phyloP scores from a whole-genome alignment of 2,888 invertebrate species.

The Eilema sororculum region DNA sequence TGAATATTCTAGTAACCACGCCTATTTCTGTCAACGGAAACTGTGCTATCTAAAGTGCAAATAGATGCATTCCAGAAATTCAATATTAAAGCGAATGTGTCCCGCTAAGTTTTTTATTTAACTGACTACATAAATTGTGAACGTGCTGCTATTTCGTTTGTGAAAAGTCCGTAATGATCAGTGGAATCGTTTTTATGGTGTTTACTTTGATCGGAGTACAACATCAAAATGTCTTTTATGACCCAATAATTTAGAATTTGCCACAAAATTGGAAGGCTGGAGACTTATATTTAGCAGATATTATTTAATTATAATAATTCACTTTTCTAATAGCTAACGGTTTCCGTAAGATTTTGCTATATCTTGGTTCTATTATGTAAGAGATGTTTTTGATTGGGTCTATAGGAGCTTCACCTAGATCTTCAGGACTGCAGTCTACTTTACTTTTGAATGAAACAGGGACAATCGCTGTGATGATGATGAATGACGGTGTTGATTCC shows the following conservation, averaged over 20 bases:
- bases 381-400: too few species aligned
- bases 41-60: neutral
- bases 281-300: neutral
- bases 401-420: too few species aligned
- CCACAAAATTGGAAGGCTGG: conserved; percentile 64
- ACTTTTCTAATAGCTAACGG: neutral
- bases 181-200: conserved; percentile 81
- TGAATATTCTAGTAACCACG: too few species aligned
- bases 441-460: too few species aligned
- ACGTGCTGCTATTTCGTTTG: conserved; percentile 71
- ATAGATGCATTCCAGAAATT: conserved; percentile 3
- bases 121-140: conserved; percentile 65
- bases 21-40: neutral
- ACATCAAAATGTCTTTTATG: conserved; percentile 76
- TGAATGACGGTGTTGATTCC: too few species aligned
- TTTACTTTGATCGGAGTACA: conserved; percentile 79
- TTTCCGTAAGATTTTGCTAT: neutral
- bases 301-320: neutral
- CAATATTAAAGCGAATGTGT: conserved; percentile 33
- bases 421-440: too few species aligned
- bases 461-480: too few species aligned
- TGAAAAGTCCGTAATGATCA: conserved; percentile 77
- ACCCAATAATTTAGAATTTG: conserved; percentile 73
- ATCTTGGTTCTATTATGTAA: too few species aligned
- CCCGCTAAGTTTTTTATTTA: conserved; percentile 48